Evolutionary conservation across 2,797 vertebrate genomes (phyloP).

Genomic region (Rousettus madagascariensis): DNA sequence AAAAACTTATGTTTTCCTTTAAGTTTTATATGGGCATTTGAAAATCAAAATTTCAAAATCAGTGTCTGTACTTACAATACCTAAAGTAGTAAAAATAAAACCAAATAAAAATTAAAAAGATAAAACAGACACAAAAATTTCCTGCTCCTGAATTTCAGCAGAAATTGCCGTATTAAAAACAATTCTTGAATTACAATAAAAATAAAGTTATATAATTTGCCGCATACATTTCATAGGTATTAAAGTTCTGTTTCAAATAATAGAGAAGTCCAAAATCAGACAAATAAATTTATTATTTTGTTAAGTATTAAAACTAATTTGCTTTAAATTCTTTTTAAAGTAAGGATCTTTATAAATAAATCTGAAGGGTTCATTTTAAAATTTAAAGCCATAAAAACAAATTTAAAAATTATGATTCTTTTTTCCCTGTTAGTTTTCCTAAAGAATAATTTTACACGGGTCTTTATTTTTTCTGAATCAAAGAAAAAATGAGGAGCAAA

Average conservation of each 20-base stretch:
- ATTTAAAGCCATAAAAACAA: neutral
- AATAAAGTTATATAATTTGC: neutral
- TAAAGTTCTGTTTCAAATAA: conserved; percentile 37
- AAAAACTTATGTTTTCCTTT: neutral
- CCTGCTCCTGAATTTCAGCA: neutral
- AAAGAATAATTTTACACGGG: neutral
- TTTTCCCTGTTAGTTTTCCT: neutral
- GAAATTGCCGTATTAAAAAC: conserved; percentile 13
- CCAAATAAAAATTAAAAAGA: neutral
- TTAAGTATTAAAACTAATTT: conserved; percentile 7
- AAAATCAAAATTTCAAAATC: conserved; percentile 42
- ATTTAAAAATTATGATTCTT: neutral
- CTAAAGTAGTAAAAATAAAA: neutral
- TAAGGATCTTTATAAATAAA: neutral
- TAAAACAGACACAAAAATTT: neutral
- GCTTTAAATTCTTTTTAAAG: conserved; percentile 9
- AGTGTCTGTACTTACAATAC: neutral
- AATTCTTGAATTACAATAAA: neutral
- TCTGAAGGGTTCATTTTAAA: conserved; percentile 13
- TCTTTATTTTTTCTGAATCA: neutral
- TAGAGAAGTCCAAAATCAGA: conserved; percentile 5
- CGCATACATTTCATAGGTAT: neutral
- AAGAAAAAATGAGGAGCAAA: neutral
- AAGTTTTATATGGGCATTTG: neutral
- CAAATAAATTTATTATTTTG: neutral